phyloP scores from a whole-genome alignment of 1,140 invertebrate species.

The Caenorhabditis brenneri region DNA sequence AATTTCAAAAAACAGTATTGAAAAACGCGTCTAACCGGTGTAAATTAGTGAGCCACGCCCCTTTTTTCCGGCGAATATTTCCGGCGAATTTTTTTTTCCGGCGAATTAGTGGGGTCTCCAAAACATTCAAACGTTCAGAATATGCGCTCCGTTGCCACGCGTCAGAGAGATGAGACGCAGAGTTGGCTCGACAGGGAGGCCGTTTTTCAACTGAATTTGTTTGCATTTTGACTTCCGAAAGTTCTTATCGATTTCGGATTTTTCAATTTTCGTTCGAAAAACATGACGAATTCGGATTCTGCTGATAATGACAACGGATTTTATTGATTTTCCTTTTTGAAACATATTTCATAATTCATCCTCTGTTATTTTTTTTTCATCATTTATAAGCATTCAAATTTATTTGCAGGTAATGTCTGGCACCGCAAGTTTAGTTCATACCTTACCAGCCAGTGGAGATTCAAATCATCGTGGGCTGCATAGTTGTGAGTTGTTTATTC shows the following conservation, averaged over 20 bases:
- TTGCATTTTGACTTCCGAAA: no score
- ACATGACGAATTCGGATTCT: no score
- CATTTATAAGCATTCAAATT: background rate
- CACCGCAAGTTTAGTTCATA: background rate
- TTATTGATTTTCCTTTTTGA: no score
- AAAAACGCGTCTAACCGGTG: no score
- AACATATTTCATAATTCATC: background rate
- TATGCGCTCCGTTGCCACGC: background rate
- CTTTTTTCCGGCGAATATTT: background rate
- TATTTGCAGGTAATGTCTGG: constrained; percentile 18
- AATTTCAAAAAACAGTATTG: no score
- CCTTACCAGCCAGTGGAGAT: constrained; percentile 1
- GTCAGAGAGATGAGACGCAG: background rate
- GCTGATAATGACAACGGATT: no score
- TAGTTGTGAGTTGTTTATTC: background rate
- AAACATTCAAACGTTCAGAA: background rate
- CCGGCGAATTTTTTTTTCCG: background rate
- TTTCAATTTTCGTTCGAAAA: no score
- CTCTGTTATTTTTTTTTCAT: background rate
- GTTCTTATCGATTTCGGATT: background rate
- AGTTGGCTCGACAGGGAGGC: background rate
- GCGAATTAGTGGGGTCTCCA: background rate
- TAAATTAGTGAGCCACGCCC: no score
- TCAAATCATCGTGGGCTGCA: background rate
- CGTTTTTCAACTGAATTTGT: background rate